A percentile compares a stretch with the other conserved stretches of the same genome.
Conservation (phyloP, 2,113 vertebrate genomes). For the Nerophis lumbriciformis region DNA sequence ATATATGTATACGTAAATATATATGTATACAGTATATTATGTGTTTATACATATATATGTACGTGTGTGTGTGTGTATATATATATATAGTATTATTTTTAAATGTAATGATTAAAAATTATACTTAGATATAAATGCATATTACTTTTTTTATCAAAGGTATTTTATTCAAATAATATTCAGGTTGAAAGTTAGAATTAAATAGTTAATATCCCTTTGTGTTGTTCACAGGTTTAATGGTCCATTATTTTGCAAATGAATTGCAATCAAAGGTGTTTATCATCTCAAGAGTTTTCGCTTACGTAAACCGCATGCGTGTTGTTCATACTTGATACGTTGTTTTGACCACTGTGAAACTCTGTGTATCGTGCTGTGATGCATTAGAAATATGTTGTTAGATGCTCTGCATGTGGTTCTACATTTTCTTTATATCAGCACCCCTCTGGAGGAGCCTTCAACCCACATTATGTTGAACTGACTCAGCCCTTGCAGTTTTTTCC, state of each 20-base stretch:
- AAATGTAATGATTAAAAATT: too few species aligned
- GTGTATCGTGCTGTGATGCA: conserved; percentile 36
- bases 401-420: conserved; percentile 42
- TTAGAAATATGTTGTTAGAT: conserved; percentile 44
- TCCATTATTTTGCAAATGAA: conserved; percentile 36
- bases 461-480: conserved; percentile 63
- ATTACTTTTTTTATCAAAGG: too few species aligned
- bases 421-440: conserved; percentile 37
- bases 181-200: not conserved
- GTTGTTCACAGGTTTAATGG: conserved; percentile 25
- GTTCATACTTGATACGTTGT: conserved; percentile 26
- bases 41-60: too few species aligned
- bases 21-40: too few species aligned
- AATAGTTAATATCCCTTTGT: conserved; percentile 26
- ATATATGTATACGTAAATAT: too few species aligned
- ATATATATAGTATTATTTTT: too few species aligned
- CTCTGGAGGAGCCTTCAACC: conserved; percentile 48
- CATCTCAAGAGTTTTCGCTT: conserved; percentile 20
- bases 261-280: conserved; percentile 36
- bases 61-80: too few species aligned
- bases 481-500: conserved; percentile 28
- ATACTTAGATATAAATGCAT: too few species aligned
- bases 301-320: conserved; percentile 12
- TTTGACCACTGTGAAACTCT: conserved; percentile 29
- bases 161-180: too few species aligned